Base-by-base conservation (phyloP, 2,113 vertebrate species). In the Coreoperca whiteheadi region DNA sequence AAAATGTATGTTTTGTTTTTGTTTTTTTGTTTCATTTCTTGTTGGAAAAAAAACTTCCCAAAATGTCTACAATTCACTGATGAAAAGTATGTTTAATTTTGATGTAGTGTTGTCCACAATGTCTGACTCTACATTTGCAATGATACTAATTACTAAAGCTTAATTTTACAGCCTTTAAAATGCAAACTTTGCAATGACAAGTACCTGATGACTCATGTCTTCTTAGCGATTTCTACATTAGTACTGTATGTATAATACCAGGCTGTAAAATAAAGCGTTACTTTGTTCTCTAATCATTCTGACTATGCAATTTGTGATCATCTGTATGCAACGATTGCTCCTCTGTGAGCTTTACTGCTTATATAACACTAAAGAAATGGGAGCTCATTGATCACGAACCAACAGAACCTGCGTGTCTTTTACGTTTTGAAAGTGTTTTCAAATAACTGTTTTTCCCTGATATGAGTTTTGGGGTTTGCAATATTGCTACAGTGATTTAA, bases 141-240 rank as follows among this genome's bases (percentile, higher is more conserved):
- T 77, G 75, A 82, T 84, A 77, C 73, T 91, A 86, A 92, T 90
- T 21, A 83, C 57, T 81, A 77, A 92, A 88, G 91, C 91, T 92
- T 92, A 70, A 91, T 93, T 93, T 93, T 93, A 93, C 92, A 93
- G 91, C 91, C 89, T 92, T 69, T 74, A 87, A 88, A 81, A 89
- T 85, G 74, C 80, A 79, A 84, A 88, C 66, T 76, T 88, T 86
- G 71, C 84, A 75, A 65, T 57, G 81, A 82, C 67, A 77, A 86
- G 74, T 84, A 81, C 72, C 77, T 60, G 79, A 83, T 76, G 74
- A 89, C 69, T 80, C 48, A 21, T 80, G 77, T 86, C 82, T 90
- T 79, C 77, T 79, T 78, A 79, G 83, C 84, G n/a, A 83, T 78
- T 91, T 91, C 81, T 75, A 82, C 85, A 78, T 61, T 76, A 89